Evolutionary conservation across 2,113 vertebrate species (phyloP), one percentile per base, ranked within the genome.

Genomic region (Gavia stellata): DNA sequence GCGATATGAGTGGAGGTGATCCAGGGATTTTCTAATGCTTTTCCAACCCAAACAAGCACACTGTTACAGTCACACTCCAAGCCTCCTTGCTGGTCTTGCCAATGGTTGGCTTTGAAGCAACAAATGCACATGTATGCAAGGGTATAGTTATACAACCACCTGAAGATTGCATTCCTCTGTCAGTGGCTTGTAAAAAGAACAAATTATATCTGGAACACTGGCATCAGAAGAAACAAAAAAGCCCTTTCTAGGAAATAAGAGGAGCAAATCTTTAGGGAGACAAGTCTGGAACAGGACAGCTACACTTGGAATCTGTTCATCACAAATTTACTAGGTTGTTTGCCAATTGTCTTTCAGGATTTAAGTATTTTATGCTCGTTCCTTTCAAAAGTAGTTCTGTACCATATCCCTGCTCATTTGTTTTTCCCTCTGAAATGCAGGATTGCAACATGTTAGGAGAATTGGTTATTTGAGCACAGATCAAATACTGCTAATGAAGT

Each of bases 291-390:
- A 17, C 12, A 36, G 11, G 38, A 67, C 31, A 67, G 18, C 14
- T 49, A 17, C 9, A 7, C 0, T 1, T 31, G 49, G 10, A 62
- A 34, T 13, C 6, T 0, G 0, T 52, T 42, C 4, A 3, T 61
- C 59, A 45, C 19, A 67, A 26, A 16, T 17, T 36, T 58, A 52
- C 17, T 28, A 26, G 52, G 4, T 7, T 75, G n/a, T n/a, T n/a
- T n/a, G 34, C 10, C 19, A 5, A 10, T 40, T 55, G 12, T 31
- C 25, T 81, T 71, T 40, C 56, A 56, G 21, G 14, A 20, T 85
- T 68, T 53, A 16, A 26, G 4, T 9, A 53, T 50, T 78, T 84
- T 42, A 21, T 1, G 3, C 1, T 45, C 29, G 9, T 70, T 74
- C 13, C 33, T 44, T 82, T 55, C 24, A 75, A 56, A 86, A 59